A percentile compares a stretch with the other conserved stretches of the same genome.
Evolutionary conservation across 2,113 vertebrate species (phyloP).

Genomic region (Microcebus murinus): DNA sequence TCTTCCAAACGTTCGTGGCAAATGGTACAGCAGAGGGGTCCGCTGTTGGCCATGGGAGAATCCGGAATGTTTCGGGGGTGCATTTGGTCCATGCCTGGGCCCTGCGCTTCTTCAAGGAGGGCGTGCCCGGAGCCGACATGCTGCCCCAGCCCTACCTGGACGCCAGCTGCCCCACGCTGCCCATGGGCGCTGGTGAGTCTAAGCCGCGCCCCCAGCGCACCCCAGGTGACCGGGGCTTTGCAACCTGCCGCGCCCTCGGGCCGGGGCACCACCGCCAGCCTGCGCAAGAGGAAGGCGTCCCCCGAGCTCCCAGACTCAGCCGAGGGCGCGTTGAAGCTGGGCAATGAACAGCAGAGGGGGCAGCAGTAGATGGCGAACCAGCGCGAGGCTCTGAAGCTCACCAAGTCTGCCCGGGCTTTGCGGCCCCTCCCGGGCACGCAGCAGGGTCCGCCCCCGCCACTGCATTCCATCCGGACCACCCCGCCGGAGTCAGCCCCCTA

Average conservation of each 20-base stretch:
- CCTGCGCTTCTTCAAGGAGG: conserved; percentile 94
- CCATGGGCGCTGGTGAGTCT: conserved; percentile 90
- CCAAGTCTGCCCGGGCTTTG: conserved; percentile 90
- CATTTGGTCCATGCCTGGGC: conserved; percentile 92
- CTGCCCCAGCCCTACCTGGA: conserved; percentile 94
- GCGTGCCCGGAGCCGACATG: conserved; percentile 90
- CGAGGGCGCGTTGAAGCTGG: conserved; percentile 88
- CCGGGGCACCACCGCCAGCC: conserved; percentile 84
- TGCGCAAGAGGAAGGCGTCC: conserved; percentile 93
- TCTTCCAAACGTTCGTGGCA: conserved; percentile 97
- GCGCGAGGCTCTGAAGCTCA: conserved; percentile 92
- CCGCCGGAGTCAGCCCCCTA: conserved; percentile 92
- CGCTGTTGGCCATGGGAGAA: conserved; percentile 94
- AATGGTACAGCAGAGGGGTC: conserved; percentile 95
- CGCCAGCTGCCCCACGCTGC: conserved; percentile 92
- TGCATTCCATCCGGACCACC: conserved; percentile 92
- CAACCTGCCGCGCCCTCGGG: conserved; percentile 82
- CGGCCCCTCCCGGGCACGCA: conserved; percentile 84
- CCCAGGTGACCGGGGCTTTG: conserved; percentile 82
- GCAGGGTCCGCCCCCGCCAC: conserved; percentile 87
- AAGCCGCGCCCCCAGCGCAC: conserved; percentile 87
- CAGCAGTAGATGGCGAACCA: conserved; percentile 94
- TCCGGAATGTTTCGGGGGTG: conserved; percentile 94
- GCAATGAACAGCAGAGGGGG: conserved; percentile 89
- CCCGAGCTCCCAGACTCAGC: conserved; percentile 91